These are phyloP conservation scores for Trididemnum clinides DNA, from an alignment of 23 tunicate genomes.

Conservation along the genomic window DNA sequence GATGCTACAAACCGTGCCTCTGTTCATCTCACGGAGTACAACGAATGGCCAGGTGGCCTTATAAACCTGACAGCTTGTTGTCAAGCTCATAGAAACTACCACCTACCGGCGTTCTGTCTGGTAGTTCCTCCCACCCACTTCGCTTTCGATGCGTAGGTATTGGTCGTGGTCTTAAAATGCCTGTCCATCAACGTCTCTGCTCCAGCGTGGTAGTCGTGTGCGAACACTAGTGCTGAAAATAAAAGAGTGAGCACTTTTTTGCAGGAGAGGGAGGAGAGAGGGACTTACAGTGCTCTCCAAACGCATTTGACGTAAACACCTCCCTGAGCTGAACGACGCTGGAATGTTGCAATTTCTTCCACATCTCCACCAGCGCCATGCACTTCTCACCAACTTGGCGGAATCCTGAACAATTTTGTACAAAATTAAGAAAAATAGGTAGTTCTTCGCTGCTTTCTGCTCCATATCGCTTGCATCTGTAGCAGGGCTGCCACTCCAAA, in stretches of 20 bases:
- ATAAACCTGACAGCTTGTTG: no score
- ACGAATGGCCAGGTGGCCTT: no score
- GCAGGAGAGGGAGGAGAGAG: neutral
- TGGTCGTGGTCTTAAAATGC: slow-evolving; percentile 81
- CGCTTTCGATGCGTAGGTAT: slow-evolving; percentile 76
- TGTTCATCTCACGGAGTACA: no score
- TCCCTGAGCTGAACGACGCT: slow-evolving; percentile 86
- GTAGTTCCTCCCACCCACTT: slow-evolving; percentile 86
- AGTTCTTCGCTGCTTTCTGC: no score
- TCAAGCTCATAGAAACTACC: no score
- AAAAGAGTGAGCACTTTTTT: neutral
- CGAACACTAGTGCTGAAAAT: slow-evolving; percentile 84
- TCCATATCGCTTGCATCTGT: no score
- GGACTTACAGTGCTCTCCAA: slow-evolving; percentile 91
- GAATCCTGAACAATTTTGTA: slow-evolving; percentile 69
- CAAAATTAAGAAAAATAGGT: no score
- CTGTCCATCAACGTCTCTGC: slow-evolving; percentile 93
- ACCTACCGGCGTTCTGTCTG: slow-evolving; percentile 59
- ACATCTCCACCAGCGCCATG: slow-evolving; percentile 90
- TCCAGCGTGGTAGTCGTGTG: slow-evolving; percentile 92
- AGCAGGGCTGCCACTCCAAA: no score
- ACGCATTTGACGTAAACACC: slow-evolving; percentile 92
- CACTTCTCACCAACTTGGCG: slow-evolving; percentile 86
- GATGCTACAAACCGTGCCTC: no score
- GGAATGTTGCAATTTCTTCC: slow-evolving; percentile 88